Evolutionary conservation across 2,113 vertebrate genomes (phyloP).

Genomic region (Hippocampus guttulatus): DNA sequence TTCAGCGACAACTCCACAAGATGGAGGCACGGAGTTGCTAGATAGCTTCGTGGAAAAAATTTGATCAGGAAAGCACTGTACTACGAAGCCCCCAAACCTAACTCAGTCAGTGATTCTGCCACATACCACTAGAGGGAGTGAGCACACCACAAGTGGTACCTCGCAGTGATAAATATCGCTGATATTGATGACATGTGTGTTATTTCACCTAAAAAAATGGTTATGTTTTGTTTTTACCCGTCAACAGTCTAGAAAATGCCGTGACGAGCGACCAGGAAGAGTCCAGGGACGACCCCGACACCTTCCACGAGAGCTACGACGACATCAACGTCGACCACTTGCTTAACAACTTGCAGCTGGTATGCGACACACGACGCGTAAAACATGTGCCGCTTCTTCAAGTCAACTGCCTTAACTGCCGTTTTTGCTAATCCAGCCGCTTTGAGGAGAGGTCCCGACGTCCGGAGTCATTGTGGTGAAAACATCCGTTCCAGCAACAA

Average conservation of each 20-base stretch:
- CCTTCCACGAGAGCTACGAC: conserved; percentile 81
- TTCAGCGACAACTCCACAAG: too few relatives aligned
- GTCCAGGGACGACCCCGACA: conserved; percentile 71
- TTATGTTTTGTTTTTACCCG: too few relatives aligned
- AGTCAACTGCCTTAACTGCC: background rate
- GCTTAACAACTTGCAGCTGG: conserved; percentile 79
- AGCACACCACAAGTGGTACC: background rate
- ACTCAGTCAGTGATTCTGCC: too few relatives aligned
- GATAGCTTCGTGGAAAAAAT: too few relatives aligned
- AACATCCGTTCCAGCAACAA: conserved; percentile 72
- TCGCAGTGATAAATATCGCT: background rate
- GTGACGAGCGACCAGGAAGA: conserved; percentile 74
- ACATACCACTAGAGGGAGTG: too few relatives aligned
- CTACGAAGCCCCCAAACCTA: too few relatives aligned
- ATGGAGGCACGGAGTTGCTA: too few relatives aligned
- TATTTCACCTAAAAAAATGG: background rate
- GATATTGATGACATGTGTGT: background rate
- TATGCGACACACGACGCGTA: conserved; percentile 48
- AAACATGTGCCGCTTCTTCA: background rate
- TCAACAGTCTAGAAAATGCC: conserved; percentile 78
- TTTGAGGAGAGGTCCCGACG: conserved; percentile 75
- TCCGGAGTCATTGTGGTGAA: conserved; percentile 69
- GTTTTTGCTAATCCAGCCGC: conserved; percentile 73
- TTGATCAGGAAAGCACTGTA: too few relatives aligned
- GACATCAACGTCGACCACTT: conserved; percentile 76